These are phyloP conservation scores for Heliconius congener DNA, from an alignment of 1,140 invertebrate genomes.

Conservation along the genomic window DNA sequence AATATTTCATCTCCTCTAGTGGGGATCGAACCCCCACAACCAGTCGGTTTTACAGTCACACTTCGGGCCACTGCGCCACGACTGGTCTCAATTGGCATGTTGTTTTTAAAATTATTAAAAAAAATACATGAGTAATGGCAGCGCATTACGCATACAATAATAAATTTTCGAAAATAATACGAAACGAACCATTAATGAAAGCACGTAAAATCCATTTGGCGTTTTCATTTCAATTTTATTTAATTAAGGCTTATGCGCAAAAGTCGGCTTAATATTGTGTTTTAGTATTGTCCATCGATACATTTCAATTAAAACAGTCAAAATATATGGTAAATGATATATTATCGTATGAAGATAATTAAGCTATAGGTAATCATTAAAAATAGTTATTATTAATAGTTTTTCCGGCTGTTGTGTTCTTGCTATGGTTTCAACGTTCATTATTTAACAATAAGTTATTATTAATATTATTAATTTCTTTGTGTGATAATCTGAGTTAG, in stretches of 20 bases:
- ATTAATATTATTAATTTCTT: too few relatives aligned
- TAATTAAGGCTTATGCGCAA: constrained; percentile 77
- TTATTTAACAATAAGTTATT: background rate
- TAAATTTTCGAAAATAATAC: constrained; percentile 79
- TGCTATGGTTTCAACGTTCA: background rate
- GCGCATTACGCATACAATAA: constrained; percentile 76
- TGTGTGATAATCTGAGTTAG: too few relatives aligned
- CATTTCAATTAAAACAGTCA: constrained; percentile 42
- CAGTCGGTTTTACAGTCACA: too few relatives aligned
- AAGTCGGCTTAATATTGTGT: constrained; percentile 46
- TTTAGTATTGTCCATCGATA: constrained; percentile 46
- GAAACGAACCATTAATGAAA: constrained; percentile 75
- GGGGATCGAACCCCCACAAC: too few relatives aligned
- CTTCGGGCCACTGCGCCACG: too few relatives aligned
- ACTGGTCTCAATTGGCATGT: constrained; percentile 47
- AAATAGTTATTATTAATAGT: constrained; percentile 11
- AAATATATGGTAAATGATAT: constrained; percentile 31
- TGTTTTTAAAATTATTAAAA: constrained; percentile 66
- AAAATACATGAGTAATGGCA: constrained; percentile 69
- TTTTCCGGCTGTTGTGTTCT: background rate
- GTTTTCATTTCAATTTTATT: constrained; percentile 81
- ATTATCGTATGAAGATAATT: constrained; percentile 24
- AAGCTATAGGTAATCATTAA: background rate
- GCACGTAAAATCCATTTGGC: constrained; percentile 80
- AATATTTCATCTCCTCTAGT: too few relatives aligned